Evolutionary conservation across 2,113 vertebrate genomes (phyloP), one percentile per base, ranked within the genome.

Genomic region (Tautogolabrus adspersus): DNA sequence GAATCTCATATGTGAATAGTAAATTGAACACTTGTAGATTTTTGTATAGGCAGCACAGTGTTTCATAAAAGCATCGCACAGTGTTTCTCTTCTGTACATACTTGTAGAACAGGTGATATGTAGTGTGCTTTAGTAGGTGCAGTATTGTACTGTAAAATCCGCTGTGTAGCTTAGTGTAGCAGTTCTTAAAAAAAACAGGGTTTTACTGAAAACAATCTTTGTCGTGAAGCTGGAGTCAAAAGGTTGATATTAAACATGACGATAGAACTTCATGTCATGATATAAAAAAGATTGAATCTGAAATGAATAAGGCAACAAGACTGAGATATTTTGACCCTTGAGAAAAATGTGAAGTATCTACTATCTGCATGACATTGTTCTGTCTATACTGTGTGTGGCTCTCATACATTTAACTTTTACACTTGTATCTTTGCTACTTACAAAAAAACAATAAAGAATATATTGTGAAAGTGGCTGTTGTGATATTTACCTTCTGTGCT

Each of bases 351-450:
- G 59, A 75, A 54, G 10, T 56, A 37, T 64, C 19, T 68, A 42
- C 40, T 66, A 79, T 86, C 56, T 92, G 92, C 91, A 92, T 92
- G 92, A 77, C 73, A 51, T 65, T 61, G 65, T 79, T 61, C 49
- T 70, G 74, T 87, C 78, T 84, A 22, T 77, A 69, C 58, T 82
- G 52, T 85, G 65, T 88, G 85, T 92, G 82, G 67, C 81, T 66
- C 44, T 79, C 69, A 82, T 81, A 63, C 15, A 18, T 49, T 49
- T 18, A 74, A 78, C 66, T 87, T 19, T 87, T 92, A 85, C 80
- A 91, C 82, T 86, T 88, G 82, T 67, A 75, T 79, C 84, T 90
- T 94, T 93, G 86, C 75, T 88, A 90, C 82, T 86, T 90, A 34
- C 30, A 58, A 83, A 85, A 86, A 61, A 85, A 86, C 63, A 92